Evolutionary conservation across 1,140 invertebrate genomes (phyloP).

Genomic region (Pachyrhynchus sulphureomaculatus): DNA sequence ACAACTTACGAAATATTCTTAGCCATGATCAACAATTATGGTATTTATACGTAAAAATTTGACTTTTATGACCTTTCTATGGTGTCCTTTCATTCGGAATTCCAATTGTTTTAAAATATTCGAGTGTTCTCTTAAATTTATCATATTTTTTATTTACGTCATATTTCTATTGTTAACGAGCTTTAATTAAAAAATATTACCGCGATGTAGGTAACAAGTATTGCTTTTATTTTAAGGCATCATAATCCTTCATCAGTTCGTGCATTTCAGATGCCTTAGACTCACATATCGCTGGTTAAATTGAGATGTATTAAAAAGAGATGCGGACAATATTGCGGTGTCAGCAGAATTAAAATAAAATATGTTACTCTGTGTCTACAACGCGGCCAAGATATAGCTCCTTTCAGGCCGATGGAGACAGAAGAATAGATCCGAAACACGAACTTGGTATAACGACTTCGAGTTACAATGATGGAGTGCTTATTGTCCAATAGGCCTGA

Average conservation of each 20-base stretch:
- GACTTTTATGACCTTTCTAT: too few relatives aligned
- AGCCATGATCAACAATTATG: too few relatives aligned
- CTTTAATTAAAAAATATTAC: conserved; percentile 31
- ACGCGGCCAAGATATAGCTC: conserved; percentile 42
- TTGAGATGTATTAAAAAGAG: conserved; percentile 37
- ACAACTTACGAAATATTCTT: too few relatives aligned
- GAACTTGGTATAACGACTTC: conserved; percentile 38
- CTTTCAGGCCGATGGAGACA: conserved; percentile 38
- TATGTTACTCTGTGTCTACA: conserved; percentile 35
- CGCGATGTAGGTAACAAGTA: conserved; percentile 34
- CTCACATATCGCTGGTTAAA: conserved; percentile 29
- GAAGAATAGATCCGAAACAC: conserved; percentile 43
- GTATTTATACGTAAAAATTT: too few relatives aligned
- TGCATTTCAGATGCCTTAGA: conserved; percentile 19
- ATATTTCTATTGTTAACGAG: conserved; percentile 34
- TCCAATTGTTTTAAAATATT: too few relatives aligned
- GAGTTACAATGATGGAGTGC: conserved; percentile 41
- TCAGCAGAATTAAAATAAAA: conserved; percentile 36
- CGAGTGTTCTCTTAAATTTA: conserved; percentile 2
- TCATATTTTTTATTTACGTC: conserved; percentile 25
- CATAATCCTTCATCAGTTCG: conserved; percentile 35
- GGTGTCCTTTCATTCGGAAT: too few relatives aligned
- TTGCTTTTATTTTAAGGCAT: conserved; percentile 31
- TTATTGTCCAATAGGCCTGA: conserved; percentile 37
- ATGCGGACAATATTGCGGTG: conserved; percentile 37